phyloP scores from a whole-genome alignment of 2,888 invertebrate species.

The Lordiphosa andalusiaca region DNA sequence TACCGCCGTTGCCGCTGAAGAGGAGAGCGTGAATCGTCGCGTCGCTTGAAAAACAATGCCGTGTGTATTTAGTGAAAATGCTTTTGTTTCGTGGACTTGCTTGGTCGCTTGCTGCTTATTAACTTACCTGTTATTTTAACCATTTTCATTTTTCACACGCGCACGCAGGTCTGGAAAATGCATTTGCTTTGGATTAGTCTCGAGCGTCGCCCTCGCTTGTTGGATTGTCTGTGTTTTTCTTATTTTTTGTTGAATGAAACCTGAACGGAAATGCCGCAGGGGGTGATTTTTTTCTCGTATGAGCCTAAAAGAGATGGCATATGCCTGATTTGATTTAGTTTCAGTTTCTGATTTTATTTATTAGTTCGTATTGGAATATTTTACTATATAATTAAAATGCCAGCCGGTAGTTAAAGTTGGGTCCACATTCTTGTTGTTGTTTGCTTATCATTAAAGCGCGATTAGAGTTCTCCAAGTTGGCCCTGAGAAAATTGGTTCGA shows the following conservation, averaged over 20 bases:
- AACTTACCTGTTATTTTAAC: slow-evolving; percentile 66
- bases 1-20: neutral
- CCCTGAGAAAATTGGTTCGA: slow-evolving; percentile 21
- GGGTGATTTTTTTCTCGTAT: slow-evolving; percentile 47
- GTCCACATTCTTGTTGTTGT: slow-evolving; percentile 4
- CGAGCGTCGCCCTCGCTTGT: slow-evolving; percentile 33
- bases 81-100: slow-evolving; percentile 46
- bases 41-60: slow-evolving; percentile 47
- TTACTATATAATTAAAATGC: slow-evolving; percentile 55
- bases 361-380: slow-evolving; percentile 42
- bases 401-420: slow-evolving; percentile 19
- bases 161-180: slow-evolving; percentile 56
- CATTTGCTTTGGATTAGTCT: slow-evolving; percentile 57
- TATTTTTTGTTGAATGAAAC: slow-evolving; percentile 38
- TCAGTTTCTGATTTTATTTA: slow-evolving; percentile 39
- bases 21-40: slow-evolving; percentile 11
- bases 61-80: slow-evolving; percentile 65
- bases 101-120: slow-evolving; percentile 47
- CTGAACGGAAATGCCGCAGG: slow-evolving; percentile 65
- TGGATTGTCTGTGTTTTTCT: slow-evolving; percentile 24
- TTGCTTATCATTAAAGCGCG: slow-evolving; percentile 39
- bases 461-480: slow-evolving; percentile 19
- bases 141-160: slow-evolving; percentile 70
- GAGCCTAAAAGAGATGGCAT: no score
- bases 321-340: neutral